phyloP scores from a whole-genome alignment of 2,888 invertebrate genomes.

The Baronia brevicornis region DNA sequence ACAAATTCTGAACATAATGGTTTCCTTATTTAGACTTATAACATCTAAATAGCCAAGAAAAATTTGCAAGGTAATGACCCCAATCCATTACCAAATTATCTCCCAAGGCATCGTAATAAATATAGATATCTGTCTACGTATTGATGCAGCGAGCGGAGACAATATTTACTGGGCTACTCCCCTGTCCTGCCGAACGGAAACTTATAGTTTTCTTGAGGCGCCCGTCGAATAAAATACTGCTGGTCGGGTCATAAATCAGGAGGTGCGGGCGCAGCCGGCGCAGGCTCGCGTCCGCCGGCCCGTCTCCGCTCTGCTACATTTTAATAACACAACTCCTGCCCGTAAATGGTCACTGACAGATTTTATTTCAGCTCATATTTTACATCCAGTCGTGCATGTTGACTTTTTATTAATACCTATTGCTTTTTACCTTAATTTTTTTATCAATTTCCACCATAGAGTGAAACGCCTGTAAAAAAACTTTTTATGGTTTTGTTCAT shows the following conservation, averaged over 20 bases:
- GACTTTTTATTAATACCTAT: constrained; percentile 51
- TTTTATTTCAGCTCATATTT: constrained; percentile 69
- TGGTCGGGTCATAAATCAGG: constrained; percentile 70
- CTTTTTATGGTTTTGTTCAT: no score
- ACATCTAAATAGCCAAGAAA: no score
- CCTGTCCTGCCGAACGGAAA: constrained; percentile 71
- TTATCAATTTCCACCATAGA: constrained; percentile 2
- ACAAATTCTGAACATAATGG: constrained; percentile 20
- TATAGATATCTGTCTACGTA: constrained; percentile 68
- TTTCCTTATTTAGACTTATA: constrained; percentile 18
- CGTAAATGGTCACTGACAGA: constrained; percentile 69
- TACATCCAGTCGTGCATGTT: constrained; percentile 47
- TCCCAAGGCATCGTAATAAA: constrained; percentile 63
- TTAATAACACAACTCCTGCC: constrained; percentile 65
- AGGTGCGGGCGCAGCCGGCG: constrained; percentile 64
- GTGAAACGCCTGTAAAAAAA: no score
- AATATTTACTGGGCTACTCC: constrained; percentile 72
- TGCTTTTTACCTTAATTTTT: constrained; percentile 13
- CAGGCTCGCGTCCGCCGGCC: constrained; percentile 39
- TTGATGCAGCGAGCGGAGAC: constrained; percentile 66
- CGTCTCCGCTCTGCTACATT: constrained; percentile 52
- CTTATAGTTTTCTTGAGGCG: constrained; percentile 75
- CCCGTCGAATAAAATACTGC: constrained; percentile 74
- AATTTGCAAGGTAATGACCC: constrained; percentile 45
- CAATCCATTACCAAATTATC: constrained; percentile 71